Evolutionary conservation across 92 coral and sea anemone genomes (phyloP), one percentile per base, ranked within the genome.

Genomic region (Epizoanthus fatuus): DNA sequence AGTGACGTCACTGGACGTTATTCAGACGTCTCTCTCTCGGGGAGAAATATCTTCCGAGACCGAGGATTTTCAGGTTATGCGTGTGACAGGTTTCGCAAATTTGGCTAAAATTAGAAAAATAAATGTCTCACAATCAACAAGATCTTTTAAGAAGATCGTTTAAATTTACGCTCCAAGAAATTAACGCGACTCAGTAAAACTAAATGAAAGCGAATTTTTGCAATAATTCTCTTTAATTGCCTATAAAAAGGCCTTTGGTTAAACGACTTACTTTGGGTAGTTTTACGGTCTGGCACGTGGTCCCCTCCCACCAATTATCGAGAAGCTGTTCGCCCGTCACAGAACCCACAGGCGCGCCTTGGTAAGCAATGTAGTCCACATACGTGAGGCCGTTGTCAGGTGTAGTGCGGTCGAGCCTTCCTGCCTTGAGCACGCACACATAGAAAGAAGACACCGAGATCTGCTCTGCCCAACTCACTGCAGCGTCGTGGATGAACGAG

Each of bases 301-400:
- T 94, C 1, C 97, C 97, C 59, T 94, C 97, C 97, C 97, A 94
- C 97, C 97, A 94, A 16, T 81, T 76, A 11, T 52, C 67, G 73
- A 94, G 57, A 2, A 39, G 53, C 35, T 83, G 84, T n/a, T 68
- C 93, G 4, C 93, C 91, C 6, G 87, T 63, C 37, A 82, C 85
- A 32, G 93, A 75, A 10, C 86, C 87, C 0, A 80, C 91, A 8
- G 97, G 97, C 0, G 93, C 83, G 15, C 91, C 92, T 63, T 93
- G 93, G 44, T 91, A 91, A 16, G 95, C 97, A 19, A 92, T 59
- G 44, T 66, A 93, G 64, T 93, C 91, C 56, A 93, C 91, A 53
- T 85, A 93, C 8, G 90, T 89, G 80, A 93, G 89, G 87, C 97
- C 97, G 66, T 79, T 69, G 81, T 93, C 97, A n/a, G 85, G 91